Evolutionary conservation across 1,140 invertebrate species (phyloP).

Genomic region (Brachionus rubens): DNA sequence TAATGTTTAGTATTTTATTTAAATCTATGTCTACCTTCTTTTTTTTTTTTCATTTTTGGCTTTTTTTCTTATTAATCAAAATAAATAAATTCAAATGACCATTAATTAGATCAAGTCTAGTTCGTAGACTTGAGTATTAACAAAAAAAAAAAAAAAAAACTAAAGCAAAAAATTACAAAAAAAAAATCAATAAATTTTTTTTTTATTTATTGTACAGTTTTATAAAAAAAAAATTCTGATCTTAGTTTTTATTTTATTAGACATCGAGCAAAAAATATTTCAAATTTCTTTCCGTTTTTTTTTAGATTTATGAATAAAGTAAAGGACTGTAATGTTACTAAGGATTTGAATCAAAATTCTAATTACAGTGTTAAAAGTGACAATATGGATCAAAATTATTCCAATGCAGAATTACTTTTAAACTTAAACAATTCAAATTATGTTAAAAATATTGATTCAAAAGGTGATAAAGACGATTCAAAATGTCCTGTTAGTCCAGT

Average conservation of each 20-base stretch:
- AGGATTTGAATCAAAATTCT: neutral
- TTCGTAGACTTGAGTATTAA: slow-evolving; percentile 42
- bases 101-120: slow-evolving; percentile 43
- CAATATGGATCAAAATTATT: slow-evolving; percentile 14
- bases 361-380: neutral
- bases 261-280: neutral
- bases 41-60: neutral
- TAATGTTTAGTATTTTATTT: slow-evolving; percentile 13
- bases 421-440: slow-evolving; percentile 1
- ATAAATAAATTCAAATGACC: slow-evolving; percentile 41
- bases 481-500: neutral
- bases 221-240: neutral
- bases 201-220: slow-evolving; percentile 37
- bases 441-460: neutral
- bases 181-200: slow-evolving; percentile 27
- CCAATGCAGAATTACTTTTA: slow-evolving; percentile 1
- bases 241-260: neutral
- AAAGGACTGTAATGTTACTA: slow-evolving; percentile 27
- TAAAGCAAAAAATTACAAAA: neutral
- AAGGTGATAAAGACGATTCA: neutral
- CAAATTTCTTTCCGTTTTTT: neutral
- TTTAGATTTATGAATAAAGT: no score
- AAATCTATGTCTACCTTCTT: neutral
- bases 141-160: slow-evolving; percentile 18
- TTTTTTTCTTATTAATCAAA: slow-evolving; percentile 33